These are phyloP conservation scores for Agrotis segetum DNA, from an alignment of 2,888 invertebrate species.

Conservation along the genomic window DNA sequence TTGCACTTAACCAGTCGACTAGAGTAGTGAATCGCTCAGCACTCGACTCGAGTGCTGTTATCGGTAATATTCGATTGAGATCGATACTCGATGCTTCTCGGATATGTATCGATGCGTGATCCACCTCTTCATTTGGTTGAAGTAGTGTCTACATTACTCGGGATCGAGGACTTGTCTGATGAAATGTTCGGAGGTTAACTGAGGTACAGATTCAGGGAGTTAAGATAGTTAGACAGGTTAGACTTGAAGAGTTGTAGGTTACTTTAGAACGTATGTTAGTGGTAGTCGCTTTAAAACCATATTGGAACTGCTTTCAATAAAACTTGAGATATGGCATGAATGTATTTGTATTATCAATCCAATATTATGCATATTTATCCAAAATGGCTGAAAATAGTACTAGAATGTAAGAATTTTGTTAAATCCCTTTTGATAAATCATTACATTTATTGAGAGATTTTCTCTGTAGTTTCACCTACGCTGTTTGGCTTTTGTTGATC, in stretches of 20 bases:
- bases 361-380: no score
- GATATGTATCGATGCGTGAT: constrained; percentile 70
- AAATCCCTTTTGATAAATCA: no score
- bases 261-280: neutral
- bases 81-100: constrained; percentile 66
- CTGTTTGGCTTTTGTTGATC: no score
- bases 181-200: constrained; percentile 24
- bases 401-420: no score
- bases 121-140: constrained; percentile 67
- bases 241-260: neutral
- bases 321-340: no score
- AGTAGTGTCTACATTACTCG: constrained; percentile 57
- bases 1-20: constrained; percentile 2
- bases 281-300: neutral
- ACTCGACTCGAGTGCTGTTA: constrained; percentile 66
- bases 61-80: constrained; percentile 71
- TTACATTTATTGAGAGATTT: no score
- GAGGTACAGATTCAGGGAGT: neutral
- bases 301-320: no score
- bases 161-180: constrained; percentile 46
- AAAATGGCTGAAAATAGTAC: no score
- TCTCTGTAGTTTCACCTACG: no score
- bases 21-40: constrained; percentile 39
- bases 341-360: no score
- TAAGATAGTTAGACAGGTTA: neutral